These are phyloP conservation scores for Sminthurides aquaticus DNA, from an alignment of 2,888 invertebrate species.

Conservation along the genomic window DNA sequence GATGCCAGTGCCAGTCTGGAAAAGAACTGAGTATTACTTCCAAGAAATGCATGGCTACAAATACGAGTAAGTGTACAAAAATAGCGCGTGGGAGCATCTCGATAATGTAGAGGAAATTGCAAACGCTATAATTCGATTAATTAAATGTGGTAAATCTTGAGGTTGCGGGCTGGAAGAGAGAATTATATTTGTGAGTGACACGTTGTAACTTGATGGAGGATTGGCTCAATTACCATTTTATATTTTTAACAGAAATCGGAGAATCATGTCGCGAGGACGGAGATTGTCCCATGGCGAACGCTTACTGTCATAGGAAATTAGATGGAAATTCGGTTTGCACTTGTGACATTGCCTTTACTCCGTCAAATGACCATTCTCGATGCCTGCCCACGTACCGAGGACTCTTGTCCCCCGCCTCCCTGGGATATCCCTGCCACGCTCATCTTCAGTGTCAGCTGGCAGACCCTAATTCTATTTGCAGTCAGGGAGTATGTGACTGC, in stretches of 20 bases:
- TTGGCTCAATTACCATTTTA: too few species aligned
- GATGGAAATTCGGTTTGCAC: constrained; percentile 41
- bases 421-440: constrained; percentile 67
- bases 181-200: too few species aligned
- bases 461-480: constrained; percentile 68
- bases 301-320: constrained; percentile 41
- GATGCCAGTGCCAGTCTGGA: constrained; percentile 67
- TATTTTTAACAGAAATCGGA: constrained; percentile 32
- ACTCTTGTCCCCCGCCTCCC: constrained; percentile 54
- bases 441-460: constrained; percentile 72
- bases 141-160: too few species aligned
- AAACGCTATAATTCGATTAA: too few species aligned
- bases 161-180: too few species aligned
- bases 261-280: constrained; percentile 37
- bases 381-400: constrained; percentile 42
- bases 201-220: too few species aligned
- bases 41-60: constrained; percentile 28
- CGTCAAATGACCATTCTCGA: constrained; percentile 44
- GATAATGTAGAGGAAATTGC: too few species aligned
- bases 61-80: constrained; percentile 30
- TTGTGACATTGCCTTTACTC: constrained; percentile 43
- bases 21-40: constrained; percentile 25
- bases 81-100: background rate
- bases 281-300: constrained; percentile 38
- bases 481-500: constrained; percentile 71